Evolutionary conservation across 2,888 invertebrate species (phyloP), one percentile per base, ranked within the genome.

Genomic region (Eilema sororculum): DNA sequence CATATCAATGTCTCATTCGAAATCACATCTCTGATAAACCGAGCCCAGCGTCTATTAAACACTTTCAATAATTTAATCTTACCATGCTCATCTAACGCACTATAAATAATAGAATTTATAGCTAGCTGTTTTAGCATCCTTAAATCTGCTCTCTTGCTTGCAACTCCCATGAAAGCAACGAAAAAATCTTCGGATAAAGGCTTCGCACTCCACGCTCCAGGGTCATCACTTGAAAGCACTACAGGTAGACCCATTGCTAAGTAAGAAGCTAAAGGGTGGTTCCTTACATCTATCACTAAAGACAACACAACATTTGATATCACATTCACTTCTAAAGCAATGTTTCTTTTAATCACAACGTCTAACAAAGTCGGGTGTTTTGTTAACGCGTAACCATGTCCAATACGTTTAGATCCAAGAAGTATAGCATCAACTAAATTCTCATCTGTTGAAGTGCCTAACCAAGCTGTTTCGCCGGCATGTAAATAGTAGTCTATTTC

Each of bases 381-480:
- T 22, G 95, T 86, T 41, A 98, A 84, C 0, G 97, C 97, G 81
- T 96, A 98, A 13, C 97, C 98, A 78, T 98, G 98, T 0, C 98
- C 98, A 76, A 98, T 97, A 68, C 98, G 95, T 82, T 97, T 97
- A 0, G 97, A 95, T 52, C 97, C 97, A 58, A 98, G 88, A 16
- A 98, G 89, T 30, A 98, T 91, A 0, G 98, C 98, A 84, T 98
- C 98, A 20, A 97, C 89, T 37, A 98, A 89, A 89, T 98, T 98
- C 78, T 97, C 96, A 85, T 98, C 98, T 0, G 96, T 95, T 0
- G 93, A 80, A 10, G 92, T 93, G 12, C 96, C 97, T 77, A 94
- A 96, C 97, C 97, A 97, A 82, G 97, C 96, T 0, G 98, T 98
- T 90, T 98, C 98, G 0, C 98, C 98, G 0, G 97, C 97, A 85